Evolutionary conservation across 1,140 invertebrate genomes (phyloP), one percentile per base, ranked within the genome.

Genomic region (Chlorops oryzae): DNA sequence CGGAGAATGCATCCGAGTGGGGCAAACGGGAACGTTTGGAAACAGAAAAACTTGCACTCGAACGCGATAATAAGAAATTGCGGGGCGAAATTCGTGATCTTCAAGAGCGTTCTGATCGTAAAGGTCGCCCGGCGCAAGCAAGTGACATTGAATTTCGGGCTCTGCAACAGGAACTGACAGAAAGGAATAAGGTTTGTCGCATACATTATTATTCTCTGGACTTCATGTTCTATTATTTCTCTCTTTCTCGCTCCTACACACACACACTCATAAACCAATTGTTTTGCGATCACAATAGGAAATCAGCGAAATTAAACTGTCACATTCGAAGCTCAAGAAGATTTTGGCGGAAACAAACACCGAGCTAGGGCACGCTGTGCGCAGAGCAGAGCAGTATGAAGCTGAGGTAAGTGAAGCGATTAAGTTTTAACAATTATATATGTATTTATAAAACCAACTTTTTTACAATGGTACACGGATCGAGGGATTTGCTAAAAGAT

Each of bases 1-100:
- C 84, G 2, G 92, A 96, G 75, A 96, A 96, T 77, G 92, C 90
- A 2, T 80, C 87, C 5, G 92, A 95, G 66, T 96, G 92, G 92
- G 90, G 87, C 9, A 90, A 91, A 70, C 75, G 91, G 7, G 92
- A 96, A 72, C 78, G 89, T 12, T 65, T 95, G 22, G 92, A 95
- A 73, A 90, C 89, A 0, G 92, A 95, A 58, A 93, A 93, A 69
- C 75, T 90, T 54, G 82, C 82, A 0, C 73, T 95, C 43, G 87
- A 95, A 61, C 77, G 92, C 35, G 91, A 95, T 58, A 95, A 93
- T 63, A 95, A 94, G 65, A 89, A 92, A 64, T 68, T 95, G 28
- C 79, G 86, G 9, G 79, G 80, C 15, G 89, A 93, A 74, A 74
- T 94, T n/a, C 78, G 83, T 7, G 91, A 94, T 55, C 73, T 91